Conservation (phyloP, 2,113 vertebrate genomes). For the Rostratula benghalensis region DNA sequence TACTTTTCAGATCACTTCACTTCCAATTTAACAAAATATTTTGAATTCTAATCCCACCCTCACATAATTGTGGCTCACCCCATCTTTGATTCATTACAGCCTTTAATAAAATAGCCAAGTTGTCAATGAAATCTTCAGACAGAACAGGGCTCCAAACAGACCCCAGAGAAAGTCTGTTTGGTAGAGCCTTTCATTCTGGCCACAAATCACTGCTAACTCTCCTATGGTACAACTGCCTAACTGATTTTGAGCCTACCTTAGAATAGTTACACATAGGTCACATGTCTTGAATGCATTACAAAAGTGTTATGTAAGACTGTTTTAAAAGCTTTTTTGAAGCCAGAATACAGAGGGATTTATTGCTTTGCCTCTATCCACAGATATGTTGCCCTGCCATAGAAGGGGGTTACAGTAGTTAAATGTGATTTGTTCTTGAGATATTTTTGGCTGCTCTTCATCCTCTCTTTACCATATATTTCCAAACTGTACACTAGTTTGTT, state of each 20-base stretch:
- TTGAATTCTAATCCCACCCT: not conserved
- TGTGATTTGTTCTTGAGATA: not conserved
- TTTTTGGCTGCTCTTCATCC: not conserved
- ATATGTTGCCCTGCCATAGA: not conserved
- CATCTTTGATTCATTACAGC: not conserved
- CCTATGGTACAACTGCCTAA: not conserved
- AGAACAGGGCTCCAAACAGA: not conserved
- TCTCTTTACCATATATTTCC: not conserved
- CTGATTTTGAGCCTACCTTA: not conserved
- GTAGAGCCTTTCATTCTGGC: not conserved
- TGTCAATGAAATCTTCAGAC: not conserved
- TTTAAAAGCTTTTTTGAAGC: conserved; percentile 28
- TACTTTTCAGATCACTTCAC: not conserved
- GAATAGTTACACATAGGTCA: not conserved
- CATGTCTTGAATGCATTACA: not conserved
- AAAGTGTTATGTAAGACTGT: not conserved
- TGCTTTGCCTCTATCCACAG: not conserved
- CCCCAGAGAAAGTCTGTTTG: not conserved
- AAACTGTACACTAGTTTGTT: not conserved
- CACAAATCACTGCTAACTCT: not conserved
- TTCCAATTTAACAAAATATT: not conserved
- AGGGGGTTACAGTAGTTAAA: not conserved
- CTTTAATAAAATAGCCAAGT: not conserved
- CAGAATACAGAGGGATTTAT: not conserved
- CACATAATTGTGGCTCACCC: not conserved